Evolutionary conservation across 1,140 invertebrate species (phyloP).

Genomic region (Brachionus asplanchnoidis): DNA sequence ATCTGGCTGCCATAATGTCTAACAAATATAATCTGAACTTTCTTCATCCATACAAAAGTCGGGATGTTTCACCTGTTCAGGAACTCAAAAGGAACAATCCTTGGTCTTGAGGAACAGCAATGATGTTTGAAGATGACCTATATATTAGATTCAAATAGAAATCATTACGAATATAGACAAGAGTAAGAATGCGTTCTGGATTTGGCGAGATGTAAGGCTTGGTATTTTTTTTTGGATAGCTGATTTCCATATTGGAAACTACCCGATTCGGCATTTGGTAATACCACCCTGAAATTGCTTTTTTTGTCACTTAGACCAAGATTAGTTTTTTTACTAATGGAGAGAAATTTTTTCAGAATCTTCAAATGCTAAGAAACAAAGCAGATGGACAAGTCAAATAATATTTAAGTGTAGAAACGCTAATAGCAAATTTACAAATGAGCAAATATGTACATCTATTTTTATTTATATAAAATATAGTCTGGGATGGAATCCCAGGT

Average conservation of each 20-base stretch:
- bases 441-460: no score
- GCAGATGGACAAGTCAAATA: no score
- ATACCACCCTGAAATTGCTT: background rate
- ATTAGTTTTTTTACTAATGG: background rate
- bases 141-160: slow-evolving; percentile 91
- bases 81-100: slow-evolving; percentile 94
- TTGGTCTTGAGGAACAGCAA: slow-evolving; percentile 80
- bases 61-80: slow-evolving; percentile 76
- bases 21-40: slow-evolving; percentile 71
- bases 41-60: slow-evolving; percentile 69
- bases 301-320: background rate
- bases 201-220: slow-evolving; percentile 79
- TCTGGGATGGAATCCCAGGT: no score
- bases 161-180: slow-evolving; percentile 90
- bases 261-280: slow-evolving; percentile 18
- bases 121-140: slow-evolving; percentile 80
- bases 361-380: no score
- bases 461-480: no score
- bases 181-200: slow-evolving; percentile 89
- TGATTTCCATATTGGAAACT: slow-evolving; percentile 1
- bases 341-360: no score
- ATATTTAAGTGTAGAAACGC: no score
- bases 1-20: slow-evolving; percentile 77
- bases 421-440: no score
- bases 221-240: background rate